Evolutionary conservation across 2,888 invertebrate genomes (phyloP), one percentile per base, ranked within the genome.

Genomic region (Zaprionus bogoriensis): DNA sequence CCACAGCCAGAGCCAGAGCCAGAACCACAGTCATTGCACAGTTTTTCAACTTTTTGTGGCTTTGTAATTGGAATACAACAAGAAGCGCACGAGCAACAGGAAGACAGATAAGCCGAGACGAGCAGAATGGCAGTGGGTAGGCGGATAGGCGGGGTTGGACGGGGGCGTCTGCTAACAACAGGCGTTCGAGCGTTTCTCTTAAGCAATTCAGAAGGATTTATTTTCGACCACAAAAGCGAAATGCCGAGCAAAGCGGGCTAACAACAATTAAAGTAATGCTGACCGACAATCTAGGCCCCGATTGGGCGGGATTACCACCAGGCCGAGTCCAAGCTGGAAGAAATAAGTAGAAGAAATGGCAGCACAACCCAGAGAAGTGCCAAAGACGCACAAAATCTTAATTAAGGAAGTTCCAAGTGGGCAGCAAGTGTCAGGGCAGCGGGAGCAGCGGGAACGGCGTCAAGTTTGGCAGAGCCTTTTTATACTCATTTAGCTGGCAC

Each of bases 211-310:
- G 77, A 77, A 83, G 81, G 77, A 85, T 84, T 85, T 83, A 86
- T 83, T 85, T 78, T 80, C 51, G 68, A 74, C 76, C 72, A 71
- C 80, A 77, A 81, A 77, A 80, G 75, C 80, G 77, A 82, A 79
- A 79, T 76, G 65, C 61, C 67, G 66, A 61, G 66, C 77, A 82
- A 80, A 80, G 72, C 74, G 69, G 58, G 66, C 73, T 62, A 80
- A 80, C 86, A 83, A 75, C 83, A 87, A 87, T 87, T 86, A 87
- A 84, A 87, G 79, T 77, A 86, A 86, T 72, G 83, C 87, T 78
- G 81, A 72, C 83, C 87, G 71, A 73, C 85, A 76, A 67, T 62
- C 74, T 14, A 52, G 58, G 58, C 42, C 36, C 64, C 60, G 51
- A 63, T 48, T 66, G 64, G 71, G 61, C 54, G 68, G 80, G 80